Base-by-base conservation (phyloP, 2,888 invertebrate genomes). In the Anagyrus pseudococci region DNA sequence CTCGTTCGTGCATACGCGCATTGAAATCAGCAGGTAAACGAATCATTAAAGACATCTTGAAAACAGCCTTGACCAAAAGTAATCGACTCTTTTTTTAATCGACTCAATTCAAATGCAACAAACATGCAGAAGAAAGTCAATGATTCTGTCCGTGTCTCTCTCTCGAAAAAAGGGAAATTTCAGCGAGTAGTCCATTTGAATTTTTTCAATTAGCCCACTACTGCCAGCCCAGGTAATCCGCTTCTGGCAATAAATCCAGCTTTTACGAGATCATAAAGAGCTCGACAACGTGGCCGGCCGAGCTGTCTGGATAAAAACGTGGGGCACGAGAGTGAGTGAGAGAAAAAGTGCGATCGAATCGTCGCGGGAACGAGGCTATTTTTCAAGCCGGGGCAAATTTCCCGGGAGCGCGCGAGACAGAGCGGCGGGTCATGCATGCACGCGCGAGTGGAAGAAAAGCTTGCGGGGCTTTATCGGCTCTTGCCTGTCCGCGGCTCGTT, bases 401-500 rank as follows among this genome's bases (percentile, higher is more conserved):
- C 47, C 2, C 17, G 22, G 13, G 43, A 44, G 33, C n/a, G 37
- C 29, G 29, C 25, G 47, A 48, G 26, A 17, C 17, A 26, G 26
- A 15, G 25, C n/a, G n/a, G 47, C 17, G n/a, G n/a, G n/a, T n/a
- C n/a, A n/a, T 8, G 44, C 19, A 20, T 1, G 2, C 33, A 25
- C 17, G 4, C 4, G 8, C n/a, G n/a, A n/a, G n/a, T 2, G 15
- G 15, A 37, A 37, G 33, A 37, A 37, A 37, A 37, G 33, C 33
- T 29, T 10, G 29, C 44, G 15, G 1, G 10, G 22, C 7, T 56
- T 46, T 49, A 56, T 56, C 33, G 56, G 56, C 56, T 55, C 50
- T 50, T 37, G 22, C 37, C 57, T 47, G 57, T 58, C 53, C 53
- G 47, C 64, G 59, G 59, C 44, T 64, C 64, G 59, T 59, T 59